Percentiles rank a stretch among this genome's conserved stretches.
phyloP scores from a whole-genome alignment of 2,113 vertebrate species.

The Alces alces region DNA sequence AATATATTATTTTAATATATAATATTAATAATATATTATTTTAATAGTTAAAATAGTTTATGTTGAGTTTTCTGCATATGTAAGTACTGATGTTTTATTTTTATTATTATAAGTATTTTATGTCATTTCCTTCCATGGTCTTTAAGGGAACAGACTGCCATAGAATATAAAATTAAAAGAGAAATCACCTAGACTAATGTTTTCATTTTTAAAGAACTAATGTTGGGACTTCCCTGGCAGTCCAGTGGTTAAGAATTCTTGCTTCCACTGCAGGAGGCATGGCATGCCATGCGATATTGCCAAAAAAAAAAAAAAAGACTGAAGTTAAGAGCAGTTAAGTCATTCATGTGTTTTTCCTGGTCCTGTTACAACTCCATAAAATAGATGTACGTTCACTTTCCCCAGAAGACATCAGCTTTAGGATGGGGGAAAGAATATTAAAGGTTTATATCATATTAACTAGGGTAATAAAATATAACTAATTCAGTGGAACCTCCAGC shows the following conservation, averaged over 20 bases:
- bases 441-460: conserved; percentile 39
- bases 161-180: neutral
- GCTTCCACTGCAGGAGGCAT: neutral
- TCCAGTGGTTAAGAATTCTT: neutral
- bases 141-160: neutral
- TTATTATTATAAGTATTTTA: neutral
- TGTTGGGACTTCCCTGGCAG: neutral
- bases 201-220: neutral
- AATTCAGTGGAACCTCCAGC: neutral
- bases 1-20: no score
- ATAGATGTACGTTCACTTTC: neutral
- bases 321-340: neutral
- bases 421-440: neutral
- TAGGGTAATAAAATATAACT: conserved; percentile 23
- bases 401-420: neutral
- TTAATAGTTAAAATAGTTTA: neutral
- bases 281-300: neutral
- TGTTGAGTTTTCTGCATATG: neutral
- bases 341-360: neutral
- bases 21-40: neutral
- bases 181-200: neutral
- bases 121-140: neutral
- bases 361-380: neutral
- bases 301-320: neutral
- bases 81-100: neutral